A percentile compares a stretch with the other conserved stretches of the same genome.
phyloP scores from a whole-genome alignment of 2,797 vertebrate species.

The Nasua narica region DNA sequence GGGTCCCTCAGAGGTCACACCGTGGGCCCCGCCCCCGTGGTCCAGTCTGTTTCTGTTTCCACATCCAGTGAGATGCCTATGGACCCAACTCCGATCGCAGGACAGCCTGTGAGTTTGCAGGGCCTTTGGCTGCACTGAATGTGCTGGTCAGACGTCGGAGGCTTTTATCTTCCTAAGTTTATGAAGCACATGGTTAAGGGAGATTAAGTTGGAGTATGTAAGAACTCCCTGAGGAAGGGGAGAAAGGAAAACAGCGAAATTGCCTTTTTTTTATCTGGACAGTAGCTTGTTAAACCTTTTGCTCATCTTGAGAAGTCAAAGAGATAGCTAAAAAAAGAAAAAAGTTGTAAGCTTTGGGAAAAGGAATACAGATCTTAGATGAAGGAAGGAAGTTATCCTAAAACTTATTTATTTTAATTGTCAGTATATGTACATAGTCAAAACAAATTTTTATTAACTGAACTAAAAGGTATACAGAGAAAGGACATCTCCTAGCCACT shows the following conservation, averaged over 20 bases:
- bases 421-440: not conserved
- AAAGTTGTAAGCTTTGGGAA: not conserved
- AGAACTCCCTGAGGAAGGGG: not conserved
- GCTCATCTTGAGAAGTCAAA: not conserved
- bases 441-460: not conserved
- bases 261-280: not conserved
- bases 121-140: not conserved
- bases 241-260: not conserved
- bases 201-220: not conserved
- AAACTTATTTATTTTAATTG: not conserved
- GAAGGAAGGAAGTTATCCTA: not conserved
- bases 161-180: not conserved
- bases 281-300: not conserved
- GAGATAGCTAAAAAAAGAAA: not conserved
- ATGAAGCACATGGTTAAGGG: not conserved
- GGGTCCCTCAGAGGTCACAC: not conserved
- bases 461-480: not conserved
- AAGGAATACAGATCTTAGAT: not conserved
- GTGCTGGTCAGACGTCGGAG: not conserved
- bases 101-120: not conserved
- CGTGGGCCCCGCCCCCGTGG: not conserved
- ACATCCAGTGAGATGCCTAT: not conserved
- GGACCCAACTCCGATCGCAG: not conserved
- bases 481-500: not conserved
- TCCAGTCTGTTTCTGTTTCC: not conserved